phyloP scores from a whole-genome alignment of 2,113 vertebrate genomes.

The Corythaixoides concolor region DNA sequence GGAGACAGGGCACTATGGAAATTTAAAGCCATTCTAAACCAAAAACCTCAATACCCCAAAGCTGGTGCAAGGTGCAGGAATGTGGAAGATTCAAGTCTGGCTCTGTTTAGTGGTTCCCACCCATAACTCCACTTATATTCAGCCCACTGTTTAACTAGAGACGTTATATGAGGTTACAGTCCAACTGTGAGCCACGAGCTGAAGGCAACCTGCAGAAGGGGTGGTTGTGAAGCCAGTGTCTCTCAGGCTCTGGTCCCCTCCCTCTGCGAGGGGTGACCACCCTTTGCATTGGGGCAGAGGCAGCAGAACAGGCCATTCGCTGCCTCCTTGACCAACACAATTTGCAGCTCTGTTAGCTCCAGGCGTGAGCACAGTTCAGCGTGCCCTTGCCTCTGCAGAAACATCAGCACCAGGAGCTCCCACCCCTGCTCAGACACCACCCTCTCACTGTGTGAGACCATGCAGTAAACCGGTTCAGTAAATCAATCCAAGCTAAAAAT shows the following conservation, averaged over 20 bases:
- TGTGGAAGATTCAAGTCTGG: not conserved
- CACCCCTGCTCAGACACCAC: not conserved
- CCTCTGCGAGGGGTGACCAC: not conserved
- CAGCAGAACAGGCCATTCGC: not conserved
- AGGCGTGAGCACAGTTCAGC: not conserved
- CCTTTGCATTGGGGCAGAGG: not conserved
- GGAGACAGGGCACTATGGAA: accelerated
- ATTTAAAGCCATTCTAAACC: not conserved
- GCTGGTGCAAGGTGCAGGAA: not conserved
- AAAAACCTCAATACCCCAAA: not conserved
- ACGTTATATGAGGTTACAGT: not conserved
- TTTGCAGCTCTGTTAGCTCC: not conserved
- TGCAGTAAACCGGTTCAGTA: not conserved
- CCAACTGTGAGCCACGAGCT: not conserved
- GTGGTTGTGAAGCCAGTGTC: not conserved
- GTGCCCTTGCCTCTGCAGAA: not conserved
- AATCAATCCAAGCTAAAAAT: conserved; percentile 33
- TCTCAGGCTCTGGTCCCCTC: not conserved
- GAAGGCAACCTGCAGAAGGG: not conserved
- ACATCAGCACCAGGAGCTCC: not conserved
- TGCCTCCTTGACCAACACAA: not conserved
- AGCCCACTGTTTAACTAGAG: not conserved
- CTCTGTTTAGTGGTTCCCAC: not conserved
- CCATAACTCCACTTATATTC: not conserved
- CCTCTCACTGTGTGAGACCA: not conserved